Conservation (phyloP, 2,797 vertebrate species). For the Babyrousa celebensis region DNA sequence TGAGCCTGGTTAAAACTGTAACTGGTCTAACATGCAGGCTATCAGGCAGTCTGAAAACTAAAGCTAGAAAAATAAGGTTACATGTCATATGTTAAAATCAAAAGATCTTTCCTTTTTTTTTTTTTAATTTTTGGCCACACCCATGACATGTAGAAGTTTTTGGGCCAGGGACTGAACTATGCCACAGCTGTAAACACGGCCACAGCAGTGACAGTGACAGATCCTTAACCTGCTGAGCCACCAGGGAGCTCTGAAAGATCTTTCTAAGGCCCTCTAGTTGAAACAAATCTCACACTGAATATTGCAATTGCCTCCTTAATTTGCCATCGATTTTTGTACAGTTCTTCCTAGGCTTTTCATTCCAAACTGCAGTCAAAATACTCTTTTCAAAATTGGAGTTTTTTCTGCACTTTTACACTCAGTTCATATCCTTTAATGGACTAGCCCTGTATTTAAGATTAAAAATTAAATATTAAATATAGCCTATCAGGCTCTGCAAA, state of each 20-base stretch:
- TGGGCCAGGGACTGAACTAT: too few species aligned
- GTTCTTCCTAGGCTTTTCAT: not conserved
- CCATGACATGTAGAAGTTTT: too few species aligned
- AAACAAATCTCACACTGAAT: constrained; percentile 10
- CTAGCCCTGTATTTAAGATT: not conserved
- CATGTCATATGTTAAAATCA: not conserved
- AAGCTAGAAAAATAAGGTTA: not conserved
- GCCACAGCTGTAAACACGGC: too few species aligned
- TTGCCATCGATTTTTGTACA: not conserved
- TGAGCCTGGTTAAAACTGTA: not conserved
- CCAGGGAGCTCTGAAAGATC: not conserved
- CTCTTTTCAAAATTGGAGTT: not conserved
- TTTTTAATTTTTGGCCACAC: too few species aligned
- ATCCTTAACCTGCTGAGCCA: too few species aligned
- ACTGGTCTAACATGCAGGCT: not conserved
- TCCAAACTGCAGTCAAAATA: not conserved
- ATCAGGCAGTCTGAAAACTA: not conserved
- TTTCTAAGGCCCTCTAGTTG: not conserved
- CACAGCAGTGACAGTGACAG: too few species aligned
- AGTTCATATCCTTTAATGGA: not conserved
- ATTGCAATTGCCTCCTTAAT: not conserved
- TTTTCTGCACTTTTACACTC: not conserved
- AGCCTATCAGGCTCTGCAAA: not conserved
- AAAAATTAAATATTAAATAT: not conserved
- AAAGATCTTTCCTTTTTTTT: too few species aligned